Percentiles rank a stretch among this genome's conserved stretches.
phyloP scores from a whole-genome alignment of 2,888 invertebrate genomes.

The Abrostola tripartita region DNA sequence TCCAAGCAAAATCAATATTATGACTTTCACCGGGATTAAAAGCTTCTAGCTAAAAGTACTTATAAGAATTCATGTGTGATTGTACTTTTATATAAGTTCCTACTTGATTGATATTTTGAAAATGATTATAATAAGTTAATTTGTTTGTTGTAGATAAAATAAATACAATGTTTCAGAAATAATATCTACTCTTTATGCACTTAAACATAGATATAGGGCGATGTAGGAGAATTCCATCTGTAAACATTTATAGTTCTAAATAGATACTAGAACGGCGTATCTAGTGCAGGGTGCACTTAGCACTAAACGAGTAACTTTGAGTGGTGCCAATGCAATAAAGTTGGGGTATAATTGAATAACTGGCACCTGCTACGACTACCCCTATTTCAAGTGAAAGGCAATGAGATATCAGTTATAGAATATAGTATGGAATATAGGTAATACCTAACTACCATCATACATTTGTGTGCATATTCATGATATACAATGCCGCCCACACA shows the following conservation, averaged over 20 bases:
- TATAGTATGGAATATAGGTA: neutral
- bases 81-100: too few relatives aligned
- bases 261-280: slow-evolving; percentile 6
- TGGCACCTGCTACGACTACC: neutral
- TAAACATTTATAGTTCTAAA: slow-evolving; percentile 13
- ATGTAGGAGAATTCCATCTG: too few relatives aligned
- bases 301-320: slow-evolving; percentile 35
- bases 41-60: too few relatives aligned
- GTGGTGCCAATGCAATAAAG: slow-evolving; percentile 33
- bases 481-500: neutral
- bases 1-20: too few relatives aligned
- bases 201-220: too few relatives aligned
- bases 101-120: too few relatives aligned
- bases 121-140: too few relatives aligned
- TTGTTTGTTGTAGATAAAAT: too few relatives aligned
- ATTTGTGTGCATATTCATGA: neutral
- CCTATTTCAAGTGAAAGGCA: neutral
- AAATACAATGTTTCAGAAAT: too few relatives aligned
- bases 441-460: neutral
- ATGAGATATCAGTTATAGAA: neutral
- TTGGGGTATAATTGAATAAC: slow-evolving; percentile 16
- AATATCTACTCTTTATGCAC: too few relatives aligned
- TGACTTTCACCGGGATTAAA: too few relatives aligned
- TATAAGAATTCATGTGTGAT: too few relatives aligned
- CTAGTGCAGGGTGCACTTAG: slow-evolving; percentile 43